Evolutionary conservation across 2,888 invertebrate genomes (phyloP).

Genomic region (Cenopis cana): DNA sequence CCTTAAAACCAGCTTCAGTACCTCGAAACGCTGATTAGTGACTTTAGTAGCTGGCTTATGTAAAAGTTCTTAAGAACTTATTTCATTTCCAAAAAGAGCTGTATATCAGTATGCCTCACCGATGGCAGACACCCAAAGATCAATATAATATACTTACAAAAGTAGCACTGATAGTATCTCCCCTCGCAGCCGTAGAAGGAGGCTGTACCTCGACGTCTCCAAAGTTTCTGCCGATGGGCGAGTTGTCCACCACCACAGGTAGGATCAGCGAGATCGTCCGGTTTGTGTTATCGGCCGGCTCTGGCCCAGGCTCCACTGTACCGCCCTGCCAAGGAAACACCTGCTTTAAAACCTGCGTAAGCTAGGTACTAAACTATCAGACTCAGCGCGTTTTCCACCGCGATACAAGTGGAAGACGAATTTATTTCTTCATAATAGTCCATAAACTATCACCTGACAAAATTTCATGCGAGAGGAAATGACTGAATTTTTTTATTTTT

Average conservation of each 20-base stretch:
- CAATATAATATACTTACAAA: slow-evolving; percentile 84
- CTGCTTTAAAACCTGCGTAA: neutral
- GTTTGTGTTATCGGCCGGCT: slow-evolving; percentile 89
- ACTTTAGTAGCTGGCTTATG: too few species aligned
- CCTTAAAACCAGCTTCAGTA: too few species aligned
- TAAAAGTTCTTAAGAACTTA: too few species aligned
- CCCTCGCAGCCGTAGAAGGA: slow-evolving; percentile 84
- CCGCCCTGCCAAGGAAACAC: slow-evolving; percentile 62
- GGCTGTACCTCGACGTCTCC: slow-evolving; percentile 90
- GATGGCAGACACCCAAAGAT: neutral
- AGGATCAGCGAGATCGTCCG: slow-evolving; percentile 89
- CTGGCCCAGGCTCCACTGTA: slow-evolving; percentile 85
- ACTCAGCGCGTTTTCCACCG: too few species aligned
- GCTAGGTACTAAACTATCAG: neutral
- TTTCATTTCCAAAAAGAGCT: too few species aligned
- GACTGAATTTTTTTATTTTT: too few species aligned
- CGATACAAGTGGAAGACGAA: too few species aligned
- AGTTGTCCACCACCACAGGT: slow-evolving; percentile 90
- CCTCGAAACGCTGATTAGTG: too few species aligned
- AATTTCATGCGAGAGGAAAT: too few species aligned
- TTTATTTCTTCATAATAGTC: too few species aligned
- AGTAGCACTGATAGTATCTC: slow-evolving; percentile 87
- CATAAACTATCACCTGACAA: too few species aligned
- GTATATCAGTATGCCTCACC: neutral
- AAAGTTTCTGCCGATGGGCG: slow-evolving; percentile 87